A percentile compares a stretch with the other conserved stretches of the same genome.
Conservation (phyloP, 2,113 vertebrate genomes). For the Cyanoderma ruficeps region DNA sequence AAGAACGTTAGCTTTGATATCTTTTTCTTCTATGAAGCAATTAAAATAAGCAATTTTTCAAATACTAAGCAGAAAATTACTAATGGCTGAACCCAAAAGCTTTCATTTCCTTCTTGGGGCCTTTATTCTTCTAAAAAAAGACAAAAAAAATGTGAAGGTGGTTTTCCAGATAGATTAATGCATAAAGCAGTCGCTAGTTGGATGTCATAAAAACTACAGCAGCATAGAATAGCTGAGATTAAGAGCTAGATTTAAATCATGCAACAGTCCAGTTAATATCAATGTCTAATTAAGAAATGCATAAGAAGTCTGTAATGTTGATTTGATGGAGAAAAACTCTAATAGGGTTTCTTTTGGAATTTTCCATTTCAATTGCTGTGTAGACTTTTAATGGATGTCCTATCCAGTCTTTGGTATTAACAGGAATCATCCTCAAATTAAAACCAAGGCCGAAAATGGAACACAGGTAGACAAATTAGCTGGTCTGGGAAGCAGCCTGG, state of each 20-base stretch:
- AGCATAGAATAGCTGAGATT: constrained; percentile 68
- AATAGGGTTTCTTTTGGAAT: constrained; percentile 64
- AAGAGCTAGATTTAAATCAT: constrained; percentile 71
- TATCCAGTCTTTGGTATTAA: constrained; percentile 32
- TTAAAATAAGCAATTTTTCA: constrained; percentile 73
- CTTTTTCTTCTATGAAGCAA: constrained; percentile 75
- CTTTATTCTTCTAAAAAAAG: constrained; percentile 69
- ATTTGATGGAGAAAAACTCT: constrained; percentile 68
- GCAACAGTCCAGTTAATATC: constrained; percentile 67
- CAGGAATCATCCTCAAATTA: constrained; percentile 59
- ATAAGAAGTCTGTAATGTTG: constrained; percentile 72
- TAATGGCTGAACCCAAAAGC: constrained; percentile 67
- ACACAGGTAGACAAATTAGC: constrained; percentile 61
- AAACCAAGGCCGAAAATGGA: constrained; percentile 54
- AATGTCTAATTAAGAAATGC: constrained; percentile 71
- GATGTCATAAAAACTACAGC: constrained; percentile 70
- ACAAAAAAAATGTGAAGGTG: constrained; percentile 65
- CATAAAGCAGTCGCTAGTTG: constrained; percentile 57
- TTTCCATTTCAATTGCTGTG: constrained; percentile 59
- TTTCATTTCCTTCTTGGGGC: constrained; percentile 71
- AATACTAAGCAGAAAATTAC: constrained; percentile 72
- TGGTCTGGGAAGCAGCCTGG: constrained; percentile 8
- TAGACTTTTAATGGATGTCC: constrained; percentile 56
- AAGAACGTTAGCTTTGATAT: constrained; percentile 74
- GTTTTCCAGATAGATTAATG: constrained; percentile 72